Base-by-base conservation (phyloP, 2,888 invertebrate species). In the Eupithecia abbreviata region DNA sequence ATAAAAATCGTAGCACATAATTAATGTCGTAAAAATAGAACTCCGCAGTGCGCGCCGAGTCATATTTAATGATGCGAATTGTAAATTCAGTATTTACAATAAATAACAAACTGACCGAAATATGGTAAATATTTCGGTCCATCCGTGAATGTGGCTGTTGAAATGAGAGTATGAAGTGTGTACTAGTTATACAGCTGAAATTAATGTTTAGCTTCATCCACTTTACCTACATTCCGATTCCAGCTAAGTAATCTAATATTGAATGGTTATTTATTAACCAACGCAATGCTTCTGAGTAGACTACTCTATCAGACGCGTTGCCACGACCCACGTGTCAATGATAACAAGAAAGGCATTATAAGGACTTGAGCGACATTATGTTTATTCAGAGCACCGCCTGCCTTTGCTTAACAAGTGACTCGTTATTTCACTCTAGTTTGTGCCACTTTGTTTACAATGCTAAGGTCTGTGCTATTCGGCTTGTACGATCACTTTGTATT, bases 391-490 rank as follows among this genome's bases (percentile, higher is more conserved):
- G 85, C 89, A 86, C 84, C 85, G 77, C 82, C 84, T 85, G 77
- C 82, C 85, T 88, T 91, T 91, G 90, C 90, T 85, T 88, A 89
- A 91, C 90, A 90, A 91, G 89, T 89, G 85, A 88, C 85, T 89
- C 87, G 89, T 91, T 91, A 87, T 89, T 85, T 85, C 86, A 83
- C 83, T 86, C 83, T 88, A 90, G 87, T 86, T 85, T 88, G 90
- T 83, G 89, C 90, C 83, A 91, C 87, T 90, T 90, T 87, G 84
- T 89, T 87, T 85, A 88, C 87, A 87, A 83, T 84, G 84, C 80
- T 83, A 81, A 84, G 81, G 81, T 85, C 18, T 88, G 84, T 85
- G 83, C 83, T 83, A 83, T 85, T 84, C 82, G 80, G 79, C 72
- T 75, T 83, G 82, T 82, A 83, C 81, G 76, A 83, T 84, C 79